Evolutionary conservation across 2,797 vertebrate genomes (phyloP), one percentile per base, ranked within the genome.

Genomic region (Miichthys miiuy): DNA sequence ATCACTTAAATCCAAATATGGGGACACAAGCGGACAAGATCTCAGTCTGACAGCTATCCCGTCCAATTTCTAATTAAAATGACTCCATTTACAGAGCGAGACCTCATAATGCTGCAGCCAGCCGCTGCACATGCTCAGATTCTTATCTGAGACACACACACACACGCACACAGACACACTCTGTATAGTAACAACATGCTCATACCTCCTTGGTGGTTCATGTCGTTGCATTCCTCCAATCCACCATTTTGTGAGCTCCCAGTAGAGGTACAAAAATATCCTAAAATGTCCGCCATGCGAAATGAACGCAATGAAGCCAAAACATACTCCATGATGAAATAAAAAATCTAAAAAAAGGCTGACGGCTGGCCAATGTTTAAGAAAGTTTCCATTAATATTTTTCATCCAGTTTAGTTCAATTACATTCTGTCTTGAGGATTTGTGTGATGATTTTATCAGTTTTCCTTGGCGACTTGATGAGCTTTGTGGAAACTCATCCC

Each of bases 191-290:
- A 66, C 30, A 48, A 52, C 72, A 76, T 4, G 27, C 65, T 81
- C 84, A 42, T 92, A 92, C 89, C 92, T 91, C 83, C 73, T 76
- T 27, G 51, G 58, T 65, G 55, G 76, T 67, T 86, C 82, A 54
- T 80, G 71, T 54, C 6, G 27, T 68, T 79, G 66, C 78, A 73
- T 34, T 75, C 64, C 69, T 85, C 82, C 66, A 68, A n/a, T 79
- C 89, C 86, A 90, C 93, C 93, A 94, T 94, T 94, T 93, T 92
- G 86, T 80, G 80, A 79, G 25, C 72, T 71, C 64, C 71, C 75
- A 75, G 68, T 72, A 64, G 38, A 48, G 61, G 54, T 57, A 21
- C 2, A 72, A 77, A 82, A 78, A 83, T 25, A 86, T 89, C 72
- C 87, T 80, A 90, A 92, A 86, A 93, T 91, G 91, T 92, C 93